Conservation (phyloP, 2,113 vertebrate genomes). For the Garra rufa region DNA sequence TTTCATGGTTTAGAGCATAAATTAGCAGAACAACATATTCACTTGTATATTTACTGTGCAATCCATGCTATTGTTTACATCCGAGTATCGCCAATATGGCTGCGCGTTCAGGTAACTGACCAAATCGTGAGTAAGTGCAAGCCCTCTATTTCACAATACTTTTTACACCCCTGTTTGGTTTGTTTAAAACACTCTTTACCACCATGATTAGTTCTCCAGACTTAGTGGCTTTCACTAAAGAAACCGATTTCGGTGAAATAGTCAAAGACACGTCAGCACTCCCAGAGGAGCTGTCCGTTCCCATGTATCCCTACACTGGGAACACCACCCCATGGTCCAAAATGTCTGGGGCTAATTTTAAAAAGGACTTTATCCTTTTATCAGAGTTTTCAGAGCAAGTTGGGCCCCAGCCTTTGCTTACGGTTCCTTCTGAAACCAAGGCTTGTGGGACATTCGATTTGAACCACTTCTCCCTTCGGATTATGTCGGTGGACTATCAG, state of each 20-base stretch:
- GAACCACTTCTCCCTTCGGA: slow-evolving; percentile 94
- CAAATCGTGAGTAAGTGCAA: too few relatives aligned
- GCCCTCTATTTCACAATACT: neutral
- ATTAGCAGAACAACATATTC: too few relatives aligned
- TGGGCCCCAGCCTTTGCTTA: slow-evolving; percentile 91
- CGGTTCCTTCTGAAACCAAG: slow-evolving; percentile 84
- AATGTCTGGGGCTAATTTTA: slow-evolving; percentile 80
- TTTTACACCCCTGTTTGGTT: slow-evolving; percentile 24
- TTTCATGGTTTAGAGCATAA: too few relatives aligned
- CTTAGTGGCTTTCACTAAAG: slow-evolving; percentile 89
- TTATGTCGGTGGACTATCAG: slow-evolving; percentile 99
- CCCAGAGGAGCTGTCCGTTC: slow-evolving; percentile 88
- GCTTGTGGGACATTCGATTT: slow-evolving; percentile 89
- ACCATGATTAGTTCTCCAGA: slow-evolving; percentile 97
- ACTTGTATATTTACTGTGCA: too few relatives aligned
- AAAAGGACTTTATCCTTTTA: slow-evolving; percentile 92
- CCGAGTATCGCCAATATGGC: too few relatives aligned
- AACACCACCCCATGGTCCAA: slow-evolving; percentile 86
- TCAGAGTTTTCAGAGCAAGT: slow-evolving; percentile 96
- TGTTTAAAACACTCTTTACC: neutral
- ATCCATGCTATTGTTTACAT: too few relatives aligned
- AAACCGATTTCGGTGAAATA: slow-evolving; percentile 80
- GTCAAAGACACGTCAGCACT: slow-evolving; percentile 69
- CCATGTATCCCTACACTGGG: slow-evolving; percentile 74
- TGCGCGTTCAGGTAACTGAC: too few relatives aligned